Percentiles rank a stretch among this genome's conserved stretches.
These are phyloP conservation scores for Drosophila formosana DNA, from an alignment of 2,888 invertebrate genomes.

Conservation along the genomic window DNA sequence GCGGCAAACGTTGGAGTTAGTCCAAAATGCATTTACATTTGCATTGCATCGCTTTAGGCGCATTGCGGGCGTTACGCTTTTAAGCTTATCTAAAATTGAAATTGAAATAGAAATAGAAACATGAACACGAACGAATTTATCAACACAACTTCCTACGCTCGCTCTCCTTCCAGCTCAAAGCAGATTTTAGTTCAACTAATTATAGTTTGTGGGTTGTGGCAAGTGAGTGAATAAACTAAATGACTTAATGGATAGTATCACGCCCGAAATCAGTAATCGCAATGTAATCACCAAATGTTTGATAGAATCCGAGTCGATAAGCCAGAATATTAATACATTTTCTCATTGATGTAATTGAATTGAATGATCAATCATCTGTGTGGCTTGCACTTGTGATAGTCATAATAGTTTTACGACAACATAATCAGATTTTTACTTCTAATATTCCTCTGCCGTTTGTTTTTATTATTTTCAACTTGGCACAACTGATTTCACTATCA, in stretches of 20 bases:
- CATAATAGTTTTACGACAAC: too few relatives aligned
- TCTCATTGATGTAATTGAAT: too few relatives aligned
- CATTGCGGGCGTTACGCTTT: constrained; percentile 67
- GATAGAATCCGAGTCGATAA: background rate
- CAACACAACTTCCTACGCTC: background rate
- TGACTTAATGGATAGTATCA: constrained; percentile 4
- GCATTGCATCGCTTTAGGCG: constrained; percentile 70
- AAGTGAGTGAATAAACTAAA: background rate
- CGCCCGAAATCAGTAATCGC: background rate
- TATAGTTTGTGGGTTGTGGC: background rate
- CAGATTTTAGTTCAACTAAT: constrained; percentile 34
- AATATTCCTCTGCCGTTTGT: background rate
- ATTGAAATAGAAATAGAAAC: constrained; percentile 53
- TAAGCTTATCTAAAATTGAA: constrained; percentile 72
- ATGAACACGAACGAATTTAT: constrained; percentile 13
- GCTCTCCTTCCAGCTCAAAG: background rate
- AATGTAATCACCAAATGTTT: background rate
- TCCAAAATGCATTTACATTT: constrained; percentile 75
- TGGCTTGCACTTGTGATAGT: too few relatives aligned
- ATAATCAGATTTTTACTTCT: too few relatives aligned
- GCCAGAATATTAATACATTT: background rate
- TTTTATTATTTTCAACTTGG: background rate
- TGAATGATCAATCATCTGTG: background rate
- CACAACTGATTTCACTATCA: constrained; percentile 18
- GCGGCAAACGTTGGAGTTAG: constrained; percentile 71